These are phyloP conservation scores for Gymnobelideus leadbeateri DNA, from an alignment of 2,113 vertebrate genomes.

Conservation along the genomic window DNA sequence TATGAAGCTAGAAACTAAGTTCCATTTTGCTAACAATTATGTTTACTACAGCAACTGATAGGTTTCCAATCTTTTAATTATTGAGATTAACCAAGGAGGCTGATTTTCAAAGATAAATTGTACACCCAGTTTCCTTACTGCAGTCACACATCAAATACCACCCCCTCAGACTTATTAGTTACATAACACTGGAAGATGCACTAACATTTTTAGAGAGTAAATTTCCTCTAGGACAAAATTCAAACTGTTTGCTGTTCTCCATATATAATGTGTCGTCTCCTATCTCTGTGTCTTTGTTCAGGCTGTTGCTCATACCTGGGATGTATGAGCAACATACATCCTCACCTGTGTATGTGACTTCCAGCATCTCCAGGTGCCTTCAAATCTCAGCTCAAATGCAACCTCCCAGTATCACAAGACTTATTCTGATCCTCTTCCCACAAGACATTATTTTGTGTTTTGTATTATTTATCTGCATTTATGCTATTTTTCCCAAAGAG, in stretches of 20 bases:
- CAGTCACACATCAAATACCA: background rate
- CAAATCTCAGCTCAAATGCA: background rate
- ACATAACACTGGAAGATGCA: background rate
- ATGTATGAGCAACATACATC: background rate
- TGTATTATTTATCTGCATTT: background rate
- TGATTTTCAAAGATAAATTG: background rate
- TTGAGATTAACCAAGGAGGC: background rate
- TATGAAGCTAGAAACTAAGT: background rate
- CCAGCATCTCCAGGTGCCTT: background rate
- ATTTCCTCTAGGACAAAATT: background rate
- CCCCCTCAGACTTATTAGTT: background rate
- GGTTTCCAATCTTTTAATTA: background rate
- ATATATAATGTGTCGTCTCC: background rate
- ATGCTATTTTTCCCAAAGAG: background rate
- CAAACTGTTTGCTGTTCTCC: background rate
- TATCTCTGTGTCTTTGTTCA: background rate
- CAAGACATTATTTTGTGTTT: background rate
- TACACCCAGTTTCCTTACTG: background rate
- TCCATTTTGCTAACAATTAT: conserved; percentile 1
- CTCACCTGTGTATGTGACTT: background rate
- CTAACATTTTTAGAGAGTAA: background rate
- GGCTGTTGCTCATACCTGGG: background rate
- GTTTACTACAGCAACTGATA: background rate
- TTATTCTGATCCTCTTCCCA: background rate
- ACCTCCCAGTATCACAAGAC: background rate